A percentile compares a stretch with the other conserved stretches of the same genome.
Evolutionary conservation across 2,888 invertebrate genomes (phyloP).

Genomic region (Xiphydria camelus): DNA sequence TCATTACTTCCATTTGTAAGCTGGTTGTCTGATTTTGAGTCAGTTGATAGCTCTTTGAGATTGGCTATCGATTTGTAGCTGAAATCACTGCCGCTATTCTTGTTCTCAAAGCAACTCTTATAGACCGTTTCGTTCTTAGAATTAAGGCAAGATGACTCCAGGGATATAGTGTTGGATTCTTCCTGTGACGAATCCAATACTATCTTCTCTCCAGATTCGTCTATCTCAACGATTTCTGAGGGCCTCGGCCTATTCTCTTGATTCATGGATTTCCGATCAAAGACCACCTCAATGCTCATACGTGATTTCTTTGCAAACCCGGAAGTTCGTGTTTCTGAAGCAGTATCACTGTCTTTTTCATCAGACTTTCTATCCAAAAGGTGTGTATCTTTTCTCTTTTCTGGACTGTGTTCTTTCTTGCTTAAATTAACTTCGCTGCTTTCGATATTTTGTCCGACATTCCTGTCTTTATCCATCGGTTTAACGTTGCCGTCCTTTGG

Average conservation of each 20-base stretch:
- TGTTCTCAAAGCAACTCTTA: slow-evolving; percentile 13
- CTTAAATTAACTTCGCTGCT: too few species aligned
- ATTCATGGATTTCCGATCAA: slow-evolving; percentile 32
- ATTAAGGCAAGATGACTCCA: slow-evolving; percentile 6
- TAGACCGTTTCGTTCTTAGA: slow-evolving; percentile 11
- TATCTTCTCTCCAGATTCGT: slow-evolving; percentile 44
- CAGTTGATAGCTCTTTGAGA: slow-evolving; percentile 24
- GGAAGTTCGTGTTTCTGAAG: not conserved
- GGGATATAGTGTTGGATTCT: slow-evolving; percentile 17
- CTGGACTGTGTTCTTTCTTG: too few species aligned
- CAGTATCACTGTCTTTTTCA: not conserved
- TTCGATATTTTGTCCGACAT: not conserved
- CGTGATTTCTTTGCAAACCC: slow-evolving; percentile 28
- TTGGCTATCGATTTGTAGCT: slow-evolving; percentile 24
- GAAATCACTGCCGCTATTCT: slow-evolving; percentile 29
- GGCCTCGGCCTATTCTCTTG: slow-evolving; percentile 28
- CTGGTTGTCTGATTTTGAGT: slow-evolving; percentile 21
- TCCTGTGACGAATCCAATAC: slow-evolving; percentile 42
- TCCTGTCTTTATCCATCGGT: not conserved
- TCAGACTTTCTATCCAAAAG: slow-evolving; percentile 4
- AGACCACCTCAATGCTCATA: slow-evolving; percentile 47
- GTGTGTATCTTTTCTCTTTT: too few species aligned
- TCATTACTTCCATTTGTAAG: slow-evolving; percentile 38
- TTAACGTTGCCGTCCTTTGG: not conserved
- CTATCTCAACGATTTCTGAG: slow-evolving; percentile 45